Evolutionary conservation across 2,888 invertebrate genomes (phyloP), one percentile per base, ranked within the genome.

Genomic region (Oasisia sp.): DNA sequence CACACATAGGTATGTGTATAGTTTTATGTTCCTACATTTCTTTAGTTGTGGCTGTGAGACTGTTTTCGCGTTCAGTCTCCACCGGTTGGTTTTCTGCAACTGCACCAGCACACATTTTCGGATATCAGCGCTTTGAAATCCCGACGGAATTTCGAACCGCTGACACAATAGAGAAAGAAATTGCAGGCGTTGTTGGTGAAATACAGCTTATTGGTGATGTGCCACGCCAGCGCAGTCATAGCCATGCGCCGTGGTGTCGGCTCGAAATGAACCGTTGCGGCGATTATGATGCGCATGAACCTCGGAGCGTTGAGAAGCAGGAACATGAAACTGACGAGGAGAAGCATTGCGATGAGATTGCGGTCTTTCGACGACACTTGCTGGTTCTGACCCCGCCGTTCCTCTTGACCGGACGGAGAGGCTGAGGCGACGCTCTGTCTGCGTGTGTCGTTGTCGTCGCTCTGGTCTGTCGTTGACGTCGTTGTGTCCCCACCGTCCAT

Each of bases 261-360:
- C 5, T 74, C 74, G 74, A 74, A 74, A 4, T 74, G 19, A 74
- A 74, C 27, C 1, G 74, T 74, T 74, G 74, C 74, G 74, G 27
- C 14, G 74, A 74, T 74, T 7, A 74, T 74, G 74, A 74, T 74
- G 19, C 74, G 74, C 27, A 74, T 74, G 74, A 74, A 74, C 74
- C 74, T 74, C 27, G 74, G 74, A 19, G 74, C 74, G 74, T 74
- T 74, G 74, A 74, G 74, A 74, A 74, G 19, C 74, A 74, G 74
- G 74, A 74, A 74, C 74, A 74, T 74, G 74, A 74, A 74, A 27
- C 74, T 74, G 74, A 74, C 74, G n/a, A 74, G 74, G 27, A 74
- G 74, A 74, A 74, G 74, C 74, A 74, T 27, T 74, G 19, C 74
- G 74, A 74, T 74, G 74, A 74, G 74, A 27, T 74, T 74, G n/a